Conservation (phyloP, 1,140 invertebrate species). For the Drosophila sturtevanti region DNA sequence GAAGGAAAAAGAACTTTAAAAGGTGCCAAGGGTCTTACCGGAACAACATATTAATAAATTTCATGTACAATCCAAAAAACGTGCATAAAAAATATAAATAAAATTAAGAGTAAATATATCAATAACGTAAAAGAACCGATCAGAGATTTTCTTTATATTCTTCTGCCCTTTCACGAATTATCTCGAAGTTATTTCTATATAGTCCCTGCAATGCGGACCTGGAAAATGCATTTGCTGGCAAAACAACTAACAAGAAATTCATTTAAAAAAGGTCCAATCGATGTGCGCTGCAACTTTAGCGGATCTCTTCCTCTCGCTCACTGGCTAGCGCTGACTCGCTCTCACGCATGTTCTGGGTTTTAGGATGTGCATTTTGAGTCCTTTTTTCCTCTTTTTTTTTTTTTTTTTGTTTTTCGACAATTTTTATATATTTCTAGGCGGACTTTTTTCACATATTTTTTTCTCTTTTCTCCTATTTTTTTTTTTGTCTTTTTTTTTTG, state of each 20-base stretch:
- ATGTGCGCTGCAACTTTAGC: slow-evolving; percentile 23
- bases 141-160: no score
- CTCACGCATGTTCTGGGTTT: slow-evolving; percentile 46
- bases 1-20: no score
- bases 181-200: no score
- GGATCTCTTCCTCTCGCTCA: slow-evolving; percentile 29
- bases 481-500: slow-evolving; percentile 9
- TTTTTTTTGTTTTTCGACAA: slow-evolving; percentile 51
- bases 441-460: not conserved
- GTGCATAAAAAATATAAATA: no score
- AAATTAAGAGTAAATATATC: no score
- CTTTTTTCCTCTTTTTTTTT: slow-evolving; percentile 38
- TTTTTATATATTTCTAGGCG: slow-evolving; percentile 73
- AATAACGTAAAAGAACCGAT: no score
- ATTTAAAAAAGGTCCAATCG: slow-evolving; percentile 19
- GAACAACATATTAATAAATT: no score
- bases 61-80: no score
- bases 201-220: slow-evolving; percentile 42
- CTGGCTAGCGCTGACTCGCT: slow-evolving; percentile 37
- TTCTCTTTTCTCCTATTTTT: slow-evolving; percentile 3
- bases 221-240: slow-evolving; percentile 69
- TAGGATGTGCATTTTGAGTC: slow-evolving; percentile 60
- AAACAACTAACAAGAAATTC: slow-evolving; percentile 66
- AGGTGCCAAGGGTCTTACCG: no score
- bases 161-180: no score